A percentile compares a stretch with the other conserved stretches of the same genome.
Evolutionary conservation across 2,797 vertebrate genomes (phyloP).

Genomic region (Coregonus sp.): DNA sequence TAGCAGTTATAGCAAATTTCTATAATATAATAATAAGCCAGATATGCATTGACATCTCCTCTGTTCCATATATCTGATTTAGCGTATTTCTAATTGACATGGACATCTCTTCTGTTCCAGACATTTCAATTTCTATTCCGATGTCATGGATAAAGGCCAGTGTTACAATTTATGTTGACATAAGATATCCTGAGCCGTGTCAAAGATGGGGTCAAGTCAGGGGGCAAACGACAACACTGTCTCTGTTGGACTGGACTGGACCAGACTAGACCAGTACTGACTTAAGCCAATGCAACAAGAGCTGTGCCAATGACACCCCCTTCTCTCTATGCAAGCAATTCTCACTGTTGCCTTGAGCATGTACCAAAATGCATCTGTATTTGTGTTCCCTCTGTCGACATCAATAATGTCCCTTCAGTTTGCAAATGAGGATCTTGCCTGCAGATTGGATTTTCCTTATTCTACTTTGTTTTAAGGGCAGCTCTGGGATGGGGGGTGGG

Average conservation of each 20-base stretch:
- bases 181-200: too few species aligned
- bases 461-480: too few species aligned
- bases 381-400: slow-evolving; percentile 17
- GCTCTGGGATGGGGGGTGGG: too few species aligned
- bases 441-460: neutral
- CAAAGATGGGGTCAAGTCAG: neutral
- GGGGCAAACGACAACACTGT: neutral
- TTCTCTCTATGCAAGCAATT: slow-evolving; percentile 17
- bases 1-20: too few species aligned
- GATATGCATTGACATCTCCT: too few species aligned
- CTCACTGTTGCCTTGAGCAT: slow-evolving; percentile 1
- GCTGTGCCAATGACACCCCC: slow-evolving; percentile 8
- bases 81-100: too few species aligned
- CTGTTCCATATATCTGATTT: too few species aligned
- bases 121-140: too few species aligned
- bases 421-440: slow-evolving; percentile 18
- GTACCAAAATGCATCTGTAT: slow-evolving; percentile 14
- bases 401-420: neutral
- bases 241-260: neutral
- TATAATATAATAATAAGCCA: too few species aligned
- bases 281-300: neutral
- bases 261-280: neutral
- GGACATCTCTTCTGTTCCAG: too few species aligned
- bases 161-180: too few species aligned
- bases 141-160: too few species aligned